Percentiles rank a stretch among this genome's conserved stretches.
These are phyloP conservation scores for Dicerorhinus sumatrensis DNA, from an alignment of 2,113 vertebrate species.

Conservation along the genomic window DNA sequence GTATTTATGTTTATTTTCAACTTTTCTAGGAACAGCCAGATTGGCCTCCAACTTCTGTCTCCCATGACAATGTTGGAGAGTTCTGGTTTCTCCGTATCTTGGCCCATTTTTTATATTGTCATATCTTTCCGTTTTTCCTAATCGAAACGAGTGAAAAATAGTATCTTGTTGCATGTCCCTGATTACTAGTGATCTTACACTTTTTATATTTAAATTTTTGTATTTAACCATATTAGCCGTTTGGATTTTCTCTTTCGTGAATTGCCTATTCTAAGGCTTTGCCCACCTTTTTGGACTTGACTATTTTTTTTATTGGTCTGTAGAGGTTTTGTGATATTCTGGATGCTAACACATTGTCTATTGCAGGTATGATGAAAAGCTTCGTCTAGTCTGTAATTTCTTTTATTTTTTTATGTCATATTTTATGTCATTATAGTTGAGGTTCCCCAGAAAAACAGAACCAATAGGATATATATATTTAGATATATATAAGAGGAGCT, in stretches of 20 bases:
- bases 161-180: not conserved
- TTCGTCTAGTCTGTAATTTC: not conserved
- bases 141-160: not conserved
- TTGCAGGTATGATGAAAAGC: not conserved
- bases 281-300: not conserved
- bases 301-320: not conserved
- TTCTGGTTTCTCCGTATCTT: not conserved
- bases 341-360: not conserved
- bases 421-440: not conserved
- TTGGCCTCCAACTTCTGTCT: not conserved
- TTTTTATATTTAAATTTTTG: not conserved
- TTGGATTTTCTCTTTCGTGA: not conserved
- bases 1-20: not conserved
- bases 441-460: not conserved
- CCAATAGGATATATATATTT: no score
- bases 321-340: not conserved
- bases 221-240: not conserved
- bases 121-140: not conserved
- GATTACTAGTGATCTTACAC: not conserved
- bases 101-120: not conserved
- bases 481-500: not conserved
- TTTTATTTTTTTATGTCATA: not conserved
- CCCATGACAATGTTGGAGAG: not conserved
- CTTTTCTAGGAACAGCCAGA: not conserved
- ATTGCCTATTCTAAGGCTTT: not conserved